These are phyloP conservation scores for Suncus etruscus DNA, from an alignment of 2,113 vertebrate species.

Conservation along the genomic window DNA sequence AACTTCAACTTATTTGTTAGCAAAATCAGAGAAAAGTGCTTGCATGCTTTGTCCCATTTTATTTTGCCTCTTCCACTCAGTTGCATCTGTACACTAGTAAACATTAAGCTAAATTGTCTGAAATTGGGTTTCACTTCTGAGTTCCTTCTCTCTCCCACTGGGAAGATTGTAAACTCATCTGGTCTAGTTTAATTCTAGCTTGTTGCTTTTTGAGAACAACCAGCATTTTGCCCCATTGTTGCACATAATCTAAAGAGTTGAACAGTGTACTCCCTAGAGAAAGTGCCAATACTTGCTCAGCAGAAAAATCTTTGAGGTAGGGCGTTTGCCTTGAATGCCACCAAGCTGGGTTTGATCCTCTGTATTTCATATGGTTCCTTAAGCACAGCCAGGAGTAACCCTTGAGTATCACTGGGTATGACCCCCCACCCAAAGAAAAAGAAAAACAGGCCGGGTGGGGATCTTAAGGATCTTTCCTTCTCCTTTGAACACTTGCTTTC, in stretches of 20 bases:
- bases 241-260: constrained; percentile 59
- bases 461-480: no score
- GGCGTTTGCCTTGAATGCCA: no score
- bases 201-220: constrained; percentile 66
- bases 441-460: background rate
- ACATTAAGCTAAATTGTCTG: background rate
- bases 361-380: no score
- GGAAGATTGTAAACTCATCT: constrained; percentile 71
- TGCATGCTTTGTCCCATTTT: constrained; percentile 9
- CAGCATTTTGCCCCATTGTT: constrained; percentile 67
- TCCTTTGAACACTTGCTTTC: background rate
- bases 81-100: background rate
- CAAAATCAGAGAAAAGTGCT: constrained; percentile 42
- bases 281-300: constrained; percentile 66
- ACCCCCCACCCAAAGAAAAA: no score
- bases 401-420: no score
- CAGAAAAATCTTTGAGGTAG: constrained; percentile 43
- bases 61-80: background rate
- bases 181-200: constrained; percentile 63
- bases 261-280: constrained; percentile 29
- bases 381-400: no score
- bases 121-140: constrained; percentile 31
- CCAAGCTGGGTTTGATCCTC: no score
- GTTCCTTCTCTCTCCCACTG: background rate
- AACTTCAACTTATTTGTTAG: constrained; percentile 48